Evolutionary conservation across 2,113 vertebrate genomes (phyloP).

Genomic region (Thamnaconus septentrionalis): DNA sequence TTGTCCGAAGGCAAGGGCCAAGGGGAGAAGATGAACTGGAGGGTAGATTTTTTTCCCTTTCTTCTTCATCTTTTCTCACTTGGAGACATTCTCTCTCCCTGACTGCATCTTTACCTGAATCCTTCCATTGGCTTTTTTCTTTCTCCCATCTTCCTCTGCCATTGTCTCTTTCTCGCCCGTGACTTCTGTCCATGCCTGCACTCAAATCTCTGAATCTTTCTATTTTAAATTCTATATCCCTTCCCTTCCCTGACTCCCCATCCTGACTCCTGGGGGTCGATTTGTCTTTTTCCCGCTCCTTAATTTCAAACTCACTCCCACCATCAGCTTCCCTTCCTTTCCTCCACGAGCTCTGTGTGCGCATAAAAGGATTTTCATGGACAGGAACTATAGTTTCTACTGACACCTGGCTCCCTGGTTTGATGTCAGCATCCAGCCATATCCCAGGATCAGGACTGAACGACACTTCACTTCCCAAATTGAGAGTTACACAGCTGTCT

Average conservation of each 20-base stretch:
- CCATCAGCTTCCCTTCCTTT: slow-evolving; percentile 48
- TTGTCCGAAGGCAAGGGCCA: slow-evolving; percentile 63
- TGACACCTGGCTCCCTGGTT: slow-evolving; percentile 64
- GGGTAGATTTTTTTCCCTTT: slow-evolving; percentile 35
- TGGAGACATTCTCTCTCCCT: slow-evolving; percentile 48
- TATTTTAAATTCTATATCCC: slow-evolving; percentile 51
- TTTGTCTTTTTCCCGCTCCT: slow-evolving; percentile 52
- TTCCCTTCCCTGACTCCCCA: slow-evolving; percentile 51
- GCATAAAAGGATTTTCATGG: slow-evolving; percentile 83
- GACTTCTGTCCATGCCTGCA: slow-evolving; percentile 49
- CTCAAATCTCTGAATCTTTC: slow-evolving; percentile 60
- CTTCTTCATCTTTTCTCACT: slow-evolving; percentile 45
- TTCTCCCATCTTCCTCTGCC: slow-evolving; percentile 39
- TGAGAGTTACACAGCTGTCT: slow-evolving; percentile 39
- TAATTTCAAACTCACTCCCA: slow-evolving; percentile 36
- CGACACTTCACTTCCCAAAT: slow-evolving; percentile 39
- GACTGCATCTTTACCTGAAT: slow-evolving; percentile 34
- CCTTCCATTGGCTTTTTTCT: slow-evolving; percentile 44
- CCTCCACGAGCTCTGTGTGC: slow-evolving; percentile 72
- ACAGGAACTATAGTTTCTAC: slow-evolving; percentile 81
- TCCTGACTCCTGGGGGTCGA: slow-evolving; percentile 48
- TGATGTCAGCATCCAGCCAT: slow-evolving; percentile 53
- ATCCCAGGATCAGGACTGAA: slow-evolving; percentile 52
- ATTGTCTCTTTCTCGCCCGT: slow-evolving; percentile 49
- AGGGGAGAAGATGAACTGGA: slow-evolving; percentile 25